Percentiles rank a stretch among this genome's conserved stretches.
These are phyloP conservation scores for Arge pagana DNA, from an alignment of 2,888 invertebrate genomes.

Conservation along the genomic window DNA sequence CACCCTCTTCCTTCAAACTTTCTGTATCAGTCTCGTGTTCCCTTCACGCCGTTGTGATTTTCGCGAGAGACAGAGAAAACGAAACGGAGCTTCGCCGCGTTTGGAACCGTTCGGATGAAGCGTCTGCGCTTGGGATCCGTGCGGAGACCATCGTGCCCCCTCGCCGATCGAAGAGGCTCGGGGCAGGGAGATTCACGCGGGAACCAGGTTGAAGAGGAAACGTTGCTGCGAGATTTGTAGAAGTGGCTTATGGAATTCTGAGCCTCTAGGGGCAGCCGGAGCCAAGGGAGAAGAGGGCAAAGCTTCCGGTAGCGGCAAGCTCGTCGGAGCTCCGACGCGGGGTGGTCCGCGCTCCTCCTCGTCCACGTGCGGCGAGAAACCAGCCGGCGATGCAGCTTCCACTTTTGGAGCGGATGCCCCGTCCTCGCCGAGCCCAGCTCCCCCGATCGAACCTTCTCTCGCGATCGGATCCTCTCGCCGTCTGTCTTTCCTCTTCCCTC, in stretches of 20 bases:
- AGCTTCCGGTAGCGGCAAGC: background rate
- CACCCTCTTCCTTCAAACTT: conserved; percentile 15
- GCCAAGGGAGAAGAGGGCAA: background rate
- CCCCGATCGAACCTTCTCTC: background rate
- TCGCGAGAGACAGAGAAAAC: conserved; percentile 1
- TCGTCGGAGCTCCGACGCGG: too few relatives aligned
- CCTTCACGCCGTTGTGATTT: conserved; percentile 24
- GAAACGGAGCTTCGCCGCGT: conserved; percentile 5
- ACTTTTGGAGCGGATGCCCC: too few relatives aligned
- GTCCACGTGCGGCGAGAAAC: too few relatives aligned
- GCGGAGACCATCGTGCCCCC: background rate
- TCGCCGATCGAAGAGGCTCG: too few relatives aligned
- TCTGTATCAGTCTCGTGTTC: conserved; percentile 21
- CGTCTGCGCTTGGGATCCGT: conserved; percentile 1
- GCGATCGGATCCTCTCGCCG: conserved; percentile 4
- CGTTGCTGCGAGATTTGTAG: conserved; percentile 21
- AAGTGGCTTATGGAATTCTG: conserved; percentile 33
- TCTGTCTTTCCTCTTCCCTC: background rate
- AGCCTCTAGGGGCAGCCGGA: conserved; percentile 8
- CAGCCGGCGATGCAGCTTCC: too few relatives aligned
- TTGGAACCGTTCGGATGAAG: conserved; percentile 21
- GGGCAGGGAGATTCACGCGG: too few relatives aligned
- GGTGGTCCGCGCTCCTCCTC: too few relatives aligned
- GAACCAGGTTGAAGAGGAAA: background rate
- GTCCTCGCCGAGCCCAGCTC: too few relatives aligned